Evolutionary conservation across 2,888 invertebrate species (phyloP).

Genomic region (Megaustenia siamemsis): DNA sequence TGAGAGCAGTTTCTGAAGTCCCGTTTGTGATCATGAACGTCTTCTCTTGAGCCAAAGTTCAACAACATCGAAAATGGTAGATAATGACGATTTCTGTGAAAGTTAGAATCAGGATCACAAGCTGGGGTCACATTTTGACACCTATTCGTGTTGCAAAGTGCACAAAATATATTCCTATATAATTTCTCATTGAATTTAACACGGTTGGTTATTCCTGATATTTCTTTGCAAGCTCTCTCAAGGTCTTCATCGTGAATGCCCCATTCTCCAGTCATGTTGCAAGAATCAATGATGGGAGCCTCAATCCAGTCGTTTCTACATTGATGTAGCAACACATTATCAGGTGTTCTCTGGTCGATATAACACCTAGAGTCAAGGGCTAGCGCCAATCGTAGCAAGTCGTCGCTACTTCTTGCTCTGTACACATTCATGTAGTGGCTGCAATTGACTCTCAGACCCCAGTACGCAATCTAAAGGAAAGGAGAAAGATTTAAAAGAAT

Average conservation of each 20-base stretch:
- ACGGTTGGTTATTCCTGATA: neutral
- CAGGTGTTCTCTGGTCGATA: neutral
- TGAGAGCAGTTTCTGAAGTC: neutral
- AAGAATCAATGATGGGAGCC: neutral
- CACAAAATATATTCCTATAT: conserved; percentile 39
- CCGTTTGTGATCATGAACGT: too few species aligned
- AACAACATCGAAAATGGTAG: conserved; percentile 18
- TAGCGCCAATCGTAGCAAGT: neutral
- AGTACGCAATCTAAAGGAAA: neutral
- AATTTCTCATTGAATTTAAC: neutral
- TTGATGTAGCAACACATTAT: neutral
- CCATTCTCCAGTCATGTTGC: conserved; percentile 35
- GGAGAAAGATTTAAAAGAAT: too few species aligned
- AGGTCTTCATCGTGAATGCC: conserved; percentile 18
- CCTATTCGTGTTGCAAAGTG: conserved; percentile 11
- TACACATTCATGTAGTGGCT: conserved; percentile 8
- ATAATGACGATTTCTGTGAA: neutral
- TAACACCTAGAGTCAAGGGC: neutral
- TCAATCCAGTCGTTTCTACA: neutral
- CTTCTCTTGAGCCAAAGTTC: neutral
- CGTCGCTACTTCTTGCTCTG: neutral
- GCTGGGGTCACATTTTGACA: neutral
- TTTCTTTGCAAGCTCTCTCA: conserved; percentile 1
- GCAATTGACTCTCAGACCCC: conserved; percentile 13
- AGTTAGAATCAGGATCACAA: neutral